Percentiles rank a stretch among this genome's conserved stretches.
Evolutionary conservation across 2,113 vertebrate species (phyloP).

Genomic region (Pteruthius melanotis): DNA sequence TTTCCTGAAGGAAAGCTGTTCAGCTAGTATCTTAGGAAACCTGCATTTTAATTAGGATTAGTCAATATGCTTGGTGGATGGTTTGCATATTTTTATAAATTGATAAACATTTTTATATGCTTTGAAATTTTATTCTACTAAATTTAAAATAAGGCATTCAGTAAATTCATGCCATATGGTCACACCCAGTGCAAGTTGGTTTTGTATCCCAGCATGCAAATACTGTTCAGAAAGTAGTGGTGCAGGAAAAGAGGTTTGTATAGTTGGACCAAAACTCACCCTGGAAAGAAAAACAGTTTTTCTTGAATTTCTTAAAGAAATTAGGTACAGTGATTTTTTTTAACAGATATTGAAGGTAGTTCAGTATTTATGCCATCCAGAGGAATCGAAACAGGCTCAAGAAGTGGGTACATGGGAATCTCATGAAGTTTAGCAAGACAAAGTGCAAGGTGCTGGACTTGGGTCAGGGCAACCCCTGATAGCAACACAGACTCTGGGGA

Average conservation of each 20-base stretch:
- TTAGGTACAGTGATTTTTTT: not conserved
- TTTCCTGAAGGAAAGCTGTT: not conserved
- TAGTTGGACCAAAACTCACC: not conserved
- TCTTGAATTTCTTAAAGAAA: not conserved
- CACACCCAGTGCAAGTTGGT: not conserved
- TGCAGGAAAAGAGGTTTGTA: not conserved
- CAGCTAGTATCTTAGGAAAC: not conserved
- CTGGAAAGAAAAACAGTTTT: not conserved
- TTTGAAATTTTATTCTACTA: not conserved
- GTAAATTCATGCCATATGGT: not conserved
- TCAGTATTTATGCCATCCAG: not conserved
- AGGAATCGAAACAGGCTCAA: too few relatives aligned
- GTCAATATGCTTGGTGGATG: not conserved
- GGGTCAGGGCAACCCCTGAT: not conserved
- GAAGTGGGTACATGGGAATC: too few relatives aligned
- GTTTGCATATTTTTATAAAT: not conserved
- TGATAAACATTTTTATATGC: not conserved
- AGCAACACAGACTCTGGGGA: not conserved
- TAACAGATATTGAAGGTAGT: not conserved
- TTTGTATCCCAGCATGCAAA: not conserved
- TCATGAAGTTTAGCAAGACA: not conserved
- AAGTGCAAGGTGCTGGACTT: not conserved
- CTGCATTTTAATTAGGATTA: not conserved
- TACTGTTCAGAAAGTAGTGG: not conserved
- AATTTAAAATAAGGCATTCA: not conserved